These are phyloP conservation scores for Pachyramphus minor DNA, from an alignment of 2,113 vertebrate genomes.

Conservation along the genomic window DNA sequence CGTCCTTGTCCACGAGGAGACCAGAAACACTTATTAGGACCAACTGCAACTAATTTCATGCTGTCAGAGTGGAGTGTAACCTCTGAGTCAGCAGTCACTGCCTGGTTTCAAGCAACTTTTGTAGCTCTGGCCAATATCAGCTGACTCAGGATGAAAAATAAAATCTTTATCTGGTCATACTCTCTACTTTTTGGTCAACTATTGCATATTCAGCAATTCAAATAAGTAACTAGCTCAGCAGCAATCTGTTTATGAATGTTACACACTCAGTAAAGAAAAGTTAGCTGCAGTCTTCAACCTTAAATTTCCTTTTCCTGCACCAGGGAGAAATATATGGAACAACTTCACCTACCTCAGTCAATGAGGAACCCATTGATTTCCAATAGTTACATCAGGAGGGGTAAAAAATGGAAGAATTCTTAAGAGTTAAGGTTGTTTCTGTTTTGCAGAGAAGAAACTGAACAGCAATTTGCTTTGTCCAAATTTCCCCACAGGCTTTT, in stretches of 20 bases:
- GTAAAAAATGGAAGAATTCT: neutral
- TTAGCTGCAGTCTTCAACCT: neutral
- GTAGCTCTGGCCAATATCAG: neutral
- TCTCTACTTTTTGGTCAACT: neutral
- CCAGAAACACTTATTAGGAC: neutral
- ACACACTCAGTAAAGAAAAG: neutral
- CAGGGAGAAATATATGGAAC: neutral
- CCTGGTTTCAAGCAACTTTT: neutral
- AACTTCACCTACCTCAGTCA: neutral
- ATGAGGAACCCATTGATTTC: neutral
- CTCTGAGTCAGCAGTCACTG: neutral
- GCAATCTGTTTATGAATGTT: neutral
- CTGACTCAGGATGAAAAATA: neutral
- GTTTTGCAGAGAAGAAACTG: neutral
- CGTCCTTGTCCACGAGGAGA: neutral
- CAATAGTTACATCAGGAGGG: neutral
- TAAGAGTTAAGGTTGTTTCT: neutral
- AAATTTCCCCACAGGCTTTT: neutral
- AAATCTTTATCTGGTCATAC: neutral
- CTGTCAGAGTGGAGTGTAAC: neutral
- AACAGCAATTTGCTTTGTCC: neutral
- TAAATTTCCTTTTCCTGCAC: neutral
- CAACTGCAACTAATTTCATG: constrained; percentile 21
- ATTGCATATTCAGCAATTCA: neutral
- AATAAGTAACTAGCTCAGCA: neutral